Conservation (phyloP, 2,113 vertebrate genomes). For the Clarias magur region DNA sequence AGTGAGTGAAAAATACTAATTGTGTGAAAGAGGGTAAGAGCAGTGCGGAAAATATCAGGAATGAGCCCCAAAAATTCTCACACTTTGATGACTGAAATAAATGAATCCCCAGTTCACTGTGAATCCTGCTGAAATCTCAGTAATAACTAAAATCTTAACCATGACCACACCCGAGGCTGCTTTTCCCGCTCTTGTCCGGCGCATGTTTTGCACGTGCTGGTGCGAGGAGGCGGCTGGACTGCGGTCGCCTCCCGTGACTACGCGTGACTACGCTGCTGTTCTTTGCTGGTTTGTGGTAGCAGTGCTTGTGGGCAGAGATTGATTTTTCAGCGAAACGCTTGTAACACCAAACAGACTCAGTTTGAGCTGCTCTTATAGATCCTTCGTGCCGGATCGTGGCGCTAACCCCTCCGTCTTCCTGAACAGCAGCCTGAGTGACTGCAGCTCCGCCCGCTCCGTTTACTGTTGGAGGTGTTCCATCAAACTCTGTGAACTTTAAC, state of each 20-base stretch:
- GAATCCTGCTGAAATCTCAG: neutral
- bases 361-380: neutral
- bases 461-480: neutral
- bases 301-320: conserved; percentile 14
- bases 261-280: neutral
- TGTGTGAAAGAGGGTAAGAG: no score
- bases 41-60: no score
- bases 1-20: no score
- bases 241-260: neutral
- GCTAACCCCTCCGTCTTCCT: neutral
- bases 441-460: neutral
- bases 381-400: neutral
- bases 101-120: neutral
- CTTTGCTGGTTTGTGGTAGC: neutral
- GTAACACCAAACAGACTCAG: neutral
- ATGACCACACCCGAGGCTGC: neutral
- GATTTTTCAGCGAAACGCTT: neutral
- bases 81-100: no score
- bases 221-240: neutral
- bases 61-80: no score
- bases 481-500: neutral
- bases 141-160: neutral
- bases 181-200: neutral
- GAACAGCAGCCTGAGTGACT: neutral
- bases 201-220: neutral